Conservation (phyloP, 2,888 invertebrate genomes). For the Catocala sponsa region DNA sequence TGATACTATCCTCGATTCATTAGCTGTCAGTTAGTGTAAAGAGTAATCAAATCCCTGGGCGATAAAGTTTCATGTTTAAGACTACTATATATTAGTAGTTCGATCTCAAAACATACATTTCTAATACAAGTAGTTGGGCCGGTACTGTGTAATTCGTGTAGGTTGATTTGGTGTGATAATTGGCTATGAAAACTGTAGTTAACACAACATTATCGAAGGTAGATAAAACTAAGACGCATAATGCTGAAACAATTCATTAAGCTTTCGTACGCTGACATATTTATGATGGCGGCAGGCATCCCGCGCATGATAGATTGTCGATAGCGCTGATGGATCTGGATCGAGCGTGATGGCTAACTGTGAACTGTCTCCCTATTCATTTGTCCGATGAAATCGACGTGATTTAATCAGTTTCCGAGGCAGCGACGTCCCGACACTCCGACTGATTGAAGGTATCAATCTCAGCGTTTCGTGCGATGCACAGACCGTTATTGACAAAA, state of each 20-base stretch:
- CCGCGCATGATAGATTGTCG: slow-evolving; percentile 59
- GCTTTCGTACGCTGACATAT: slow-evolving; percentile 33
- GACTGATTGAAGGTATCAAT: slow-evolving; percentile 85
- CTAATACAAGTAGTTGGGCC: slow-evolving; percentile 29
- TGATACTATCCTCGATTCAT: slow-evolving; percentile 59
- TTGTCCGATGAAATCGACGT: slow-evolving; percentile 82
- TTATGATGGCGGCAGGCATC: slow-evolving; percentile 42
- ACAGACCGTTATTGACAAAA: slow-evolving; percentile 84
- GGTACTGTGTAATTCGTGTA: slow-evolving; percentile 21
- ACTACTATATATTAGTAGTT: slow-evolving; percentile 46
- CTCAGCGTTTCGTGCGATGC: slow-evolving; percentile 81
- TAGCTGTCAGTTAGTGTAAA: slow-evolving; percentile 56
- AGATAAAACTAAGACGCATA: slow-evolving; percentile 10
- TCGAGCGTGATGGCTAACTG: slow-evolving; percentile 78
- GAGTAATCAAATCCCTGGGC: slow-evolving; percentile 56
- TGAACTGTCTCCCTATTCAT: slow-evolving; percentile 73
- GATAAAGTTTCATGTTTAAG: slow-evolving; percentile 54
- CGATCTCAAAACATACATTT: slow-evolving; percentile 30
- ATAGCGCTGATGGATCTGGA: slow-evolving; percentile 72
- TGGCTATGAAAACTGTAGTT: slow-evolving; percentile 13
- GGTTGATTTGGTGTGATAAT: slow-evolving; percentile 8
- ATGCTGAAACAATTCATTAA: slow-evolving; percentile 25
- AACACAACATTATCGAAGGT: slow-evolving; percentile 13
- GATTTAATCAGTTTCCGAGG: slow-evolving; percentile 83
- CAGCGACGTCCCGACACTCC: slow-evolving; percentile 78